Base-by-base conservation (phyloP, 1,140 invertebrate genomes). In the Lithobius niger region DNA sequence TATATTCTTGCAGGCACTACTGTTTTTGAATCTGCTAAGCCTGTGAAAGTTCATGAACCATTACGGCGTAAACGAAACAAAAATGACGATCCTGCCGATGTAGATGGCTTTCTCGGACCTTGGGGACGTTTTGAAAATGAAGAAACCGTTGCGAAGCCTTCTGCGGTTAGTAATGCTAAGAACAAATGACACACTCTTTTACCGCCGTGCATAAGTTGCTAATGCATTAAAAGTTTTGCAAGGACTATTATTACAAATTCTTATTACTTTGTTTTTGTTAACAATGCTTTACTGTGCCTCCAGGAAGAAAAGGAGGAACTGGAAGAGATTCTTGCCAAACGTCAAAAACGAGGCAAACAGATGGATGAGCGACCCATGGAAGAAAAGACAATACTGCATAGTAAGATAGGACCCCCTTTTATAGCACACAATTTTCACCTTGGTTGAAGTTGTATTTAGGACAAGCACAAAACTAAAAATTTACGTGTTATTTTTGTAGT, bases 101-200 rank as follows among this genome's bases (percentile, higher is more conserved):
- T 99, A 56, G 89, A 89, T 56, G 94, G 93, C 4, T 98, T 95
- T 69, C 72, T 94, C 1, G 96, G 97, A 0, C 97, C 96, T 0
- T 99, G 97, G 97, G 95, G 89, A 54, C 85, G 86, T 54, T 99
- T 81, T 75, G 77, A 82, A 16, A 90, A 97, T 73, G 95, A 99
- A 74, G 77, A 84, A 64, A 82, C 82, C 56, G 76, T 95, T 10
- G 79, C 86, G 56, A 89, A 86, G 67, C 95, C 96, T 10, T 82
- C 82, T 49, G 88, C 91, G 55, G 77, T 73, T 62, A 62, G 57
- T 57, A 52, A 4, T n/a, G n/a, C n/a, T n/a, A n/a, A n/a, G n/a
- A n/a, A n/a, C n/a, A n/a, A n/a, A n/a, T n/a, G n/a, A n/a, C n/a
- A n/a, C n/a, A n/a, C n/a, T n/a, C n/a, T n/a, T n/a, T n/a, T n/a